Percentiles rank a stretch among this genome's conserved stretches.
These are phyloP conservation scores for Podilymbus podiceps DNA, from an alignment of 2,113 vertebrate genomes.

Conservation along the genomic window DNA sequence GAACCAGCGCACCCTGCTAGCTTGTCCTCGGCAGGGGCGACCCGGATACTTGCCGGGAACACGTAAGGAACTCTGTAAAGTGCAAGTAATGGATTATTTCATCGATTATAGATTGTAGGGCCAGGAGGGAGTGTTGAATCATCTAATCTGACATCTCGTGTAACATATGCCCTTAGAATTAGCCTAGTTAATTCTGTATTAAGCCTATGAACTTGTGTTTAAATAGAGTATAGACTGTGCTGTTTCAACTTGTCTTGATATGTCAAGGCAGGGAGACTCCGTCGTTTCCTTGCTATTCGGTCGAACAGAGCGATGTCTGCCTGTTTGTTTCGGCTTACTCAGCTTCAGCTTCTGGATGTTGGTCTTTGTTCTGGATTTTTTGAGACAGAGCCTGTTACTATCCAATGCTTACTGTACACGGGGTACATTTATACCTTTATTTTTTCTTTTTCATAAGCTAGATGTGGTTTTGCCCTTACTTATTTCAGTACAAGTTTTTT, in stretches of 20 bases:
- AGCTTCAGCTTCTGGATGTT: not conserved
- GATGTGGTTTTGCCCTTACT: not conserved
- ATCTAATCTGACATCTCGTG: not conserved
- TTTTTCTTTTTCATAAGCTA: not conserved
- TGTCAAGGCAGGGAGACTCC: not conserved
- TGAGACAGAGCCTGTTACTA: not conserved
- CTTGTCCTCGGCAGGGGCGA: not conserved
- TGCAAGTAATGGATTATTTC: not conserved
- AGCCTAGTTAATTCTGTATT: not conserved
- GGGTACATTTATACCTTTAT: not conserved
- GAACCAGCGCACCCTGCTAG: rapidly evolving
- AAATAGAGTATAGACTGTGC: rapidly evolving
- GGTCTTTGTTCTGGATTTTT: not conserved
- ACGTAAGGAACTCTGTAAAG: not conserved
- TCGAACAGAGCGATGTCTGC: rapidly evolving
- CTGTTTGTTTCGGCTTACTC: not conserved
- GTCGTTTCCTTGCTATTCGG: not conserved
- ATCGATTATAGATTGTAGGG: not conserved
- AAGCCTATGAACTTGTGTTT: not conserved
- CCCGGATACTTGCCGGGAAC: not conserved
- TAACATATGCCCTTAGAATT: not conserved
- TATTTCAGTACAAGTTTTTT: not conserved
- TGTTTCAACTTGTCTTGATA: not conserved
- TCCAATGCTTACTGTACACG: not conserved
- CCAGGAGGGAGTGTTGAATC: not conserved